Percentiles rank a stretch among this genome's conserved stretches.
phyloP scores from a whole-genome alignment of 2,888 invertebrate species.

The Scaptomyza cyrtandrae region DNA sequence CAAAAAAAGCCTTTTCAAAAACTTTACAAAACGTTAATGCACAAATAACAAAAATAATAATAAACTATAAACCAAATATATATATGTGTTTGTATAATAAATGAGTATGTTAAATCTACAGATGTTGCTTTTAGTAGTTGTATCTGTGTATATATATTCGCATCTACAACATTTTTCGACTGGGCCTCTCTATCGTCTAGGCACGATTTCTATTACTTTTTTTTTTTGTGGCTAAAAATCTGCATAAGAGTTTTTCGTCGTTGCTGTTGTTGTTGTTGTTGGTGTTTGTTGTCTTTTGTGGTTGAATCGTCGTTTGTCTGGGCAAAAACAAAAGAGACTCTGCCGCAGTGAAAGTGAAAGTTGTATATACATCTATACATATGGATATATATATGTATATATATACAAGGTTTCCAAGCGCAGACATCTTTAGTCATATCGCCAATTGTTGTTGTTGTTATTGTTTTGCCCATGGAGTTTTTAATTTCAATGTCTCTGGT shows the following conservation, averaged over 20 bases:
- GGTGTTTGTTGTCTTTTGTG: slow-evolving; percentile 16
- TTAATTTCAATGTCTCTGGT: slow-evolving; percentile 61
- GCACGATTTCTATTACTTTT: slow-evolving; percentile 73
- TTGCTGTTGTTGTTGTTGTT: slow-evolving; percentile 22
- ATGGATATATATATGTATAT: slow-evolving; percentile 15
- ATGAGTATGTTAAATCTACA: slow-evolving; percentile 22
- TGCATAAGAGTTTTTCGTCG: slow-evolving; percentile 68
- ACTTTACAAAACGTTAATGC: slow-evolving; percentile 65
- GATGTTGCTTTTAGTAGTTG: slow-evolving; percentile 13
- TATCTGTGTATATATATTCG: slow-evolving; percentile 14
- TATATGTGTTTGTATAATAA: neutral
- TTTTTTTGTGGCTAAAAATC: slow-evolving; percentile 65
- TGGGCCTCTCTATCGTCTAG: slow-evolving; percentile 31
- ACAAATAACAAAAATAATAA: slow-evolving; percentile 74
- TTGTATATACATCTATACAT: slow-evolving; percentile 41
- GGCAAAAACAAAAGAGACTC: slow-evolving; percentile 72
- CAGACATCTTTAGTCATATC: slow-evolving; percentile 49
- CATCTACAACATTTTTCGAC: slow-evolving; percentile 17
- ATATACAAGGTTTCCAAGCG: slow-evolving; percentile 60
- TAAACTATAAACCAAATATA: slow-evolving; percentile 8
- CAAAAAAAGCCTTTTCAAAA: slow-evolving; percentile 1
- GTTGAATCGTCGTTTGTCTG: slow-evolving; percentile 47
- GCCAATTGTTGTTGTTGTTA: slow-evolving; percentile 40
- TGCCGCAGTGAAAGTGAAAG: slow-evolving; percentile 78
- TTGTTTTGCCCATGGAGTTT: slow-evolving; percentile 45